Evolutionary conservation across 2,888 invertebrate species (phyloP), one percentile per base, ranked within the genome.

Genomic region (Carcina quercana): DNA sequence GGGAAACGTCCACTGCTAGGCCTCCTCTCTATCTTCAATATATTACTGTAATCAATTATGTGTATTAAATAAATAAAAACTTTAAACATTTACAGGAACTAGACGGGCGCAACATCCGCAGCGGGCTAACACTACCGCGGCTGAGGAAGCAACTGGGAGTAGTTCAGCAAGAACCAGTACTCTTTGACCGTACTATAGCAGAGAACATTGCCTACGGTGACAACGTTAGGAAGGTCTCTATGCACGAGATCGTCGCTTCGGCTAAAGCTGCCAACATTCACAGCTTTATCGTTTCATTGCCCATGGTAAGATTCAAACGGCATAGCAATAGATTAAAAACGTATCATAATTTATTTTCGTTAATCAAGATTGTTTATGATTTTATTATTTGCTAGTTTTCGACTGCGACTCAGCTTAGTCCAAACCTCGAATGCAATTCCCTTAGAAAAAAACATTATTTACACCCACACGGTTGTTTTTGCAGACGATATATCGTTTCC

Each of bases 141-240:
- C 70, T 94, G 15, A 86, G 96, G 21, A 85, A 88, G 5, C 91
- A 92, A 59, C 78, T 95, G 36, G 94, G 94, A 1, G 87, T 95
- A 20, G 90, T 96, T 2, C 92, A 93, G 3, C 95, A 95, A 69
- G 95, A 95, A 53, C 95, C 94, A 0, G 89, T 92, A 7, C 86
- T 95, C 1, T 95, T 95, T 70, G 92, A 93, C 61, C 86, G 91
- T 34, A 91, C 91, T 14, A 90, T 95, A 30, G 89, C 88, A 0
- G 93, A 95, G 58, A 96, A 96, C 65, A 95, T 96, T 47, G 91
- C 92, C 0, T 95, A 95, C 60, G 95, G 95, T 3, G 92, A 93
- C 62, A 93, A 92, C 64, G 85, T 76, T 41, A 85, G 91, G 11
- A 75, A 83, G 15, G 88, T 92, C 27, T 59, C 87, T 19, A 90